Evolutionary conservation across 2,888 invertebrate species (phyloP), one percentile per base, ranked within the genome.

Genomic region (Drosophila ustulata): DNA sequence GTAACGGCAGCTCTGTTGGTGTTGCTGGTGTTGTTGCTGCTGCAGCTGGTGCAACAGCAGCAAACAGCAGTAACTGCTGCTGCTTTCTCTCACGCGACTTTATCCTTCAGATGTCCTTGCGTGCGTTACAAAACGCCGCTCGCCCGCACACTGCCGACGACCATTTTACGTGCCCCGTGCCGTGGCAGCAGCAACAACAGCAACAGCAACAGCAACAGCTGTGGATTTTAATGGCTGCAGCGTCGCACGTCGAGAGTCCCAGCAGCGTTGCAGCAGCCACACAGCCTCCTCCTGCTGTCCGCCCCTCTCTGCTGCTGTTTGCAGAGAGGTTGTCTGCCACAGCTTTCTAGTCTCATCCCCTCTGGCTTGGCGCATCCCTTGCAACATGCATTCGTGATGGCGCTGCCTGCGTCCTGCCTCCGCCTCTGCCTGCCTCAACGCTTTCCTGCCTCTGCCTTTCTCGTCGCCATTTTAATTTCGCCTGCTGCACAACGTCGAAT

Each of bases 91-190:
- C 88, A 85, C 81, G 82, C 90, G 86, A 90, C 83, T 86, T 87
- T 89, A 90, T 90, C 90, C 90, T 90, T 90, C 89, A 90, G 89
- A 90, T 90, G 90, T 90, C 90, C 90, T 90, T 90, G 90, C 89
- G 89, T 90, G 90, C 81, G 87, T 78, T 81, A 75, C 77, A 88
- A 69, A 63, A 69, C 63, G 72, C 78, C 53, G 18, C 4, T 50
- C 75, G 63, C 85, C 85, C 68, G 61, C 78, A 59, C 75, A 72
- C 39, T 37, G 37, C 37, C 37, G 37, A 37, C 79, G 78, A 69
- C 68, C 66, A 66, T 75, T 78, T 78, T 78, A 78, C 71, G 79
- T 76, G 73, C 68, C 69, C 64, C 75, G 58, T 66, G 61, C 55
- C 64, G 61, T 64, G 47, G 57, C 37, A 41, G 57, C 37, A 41